Percentiles rank a stretch among this genome's conserved stretches.
These are phyloP conservation scores for Drosophila pallidifrons DNA, from an alignment of 1,140 invertebrate species.

Conservation along the genomic window DNA sequence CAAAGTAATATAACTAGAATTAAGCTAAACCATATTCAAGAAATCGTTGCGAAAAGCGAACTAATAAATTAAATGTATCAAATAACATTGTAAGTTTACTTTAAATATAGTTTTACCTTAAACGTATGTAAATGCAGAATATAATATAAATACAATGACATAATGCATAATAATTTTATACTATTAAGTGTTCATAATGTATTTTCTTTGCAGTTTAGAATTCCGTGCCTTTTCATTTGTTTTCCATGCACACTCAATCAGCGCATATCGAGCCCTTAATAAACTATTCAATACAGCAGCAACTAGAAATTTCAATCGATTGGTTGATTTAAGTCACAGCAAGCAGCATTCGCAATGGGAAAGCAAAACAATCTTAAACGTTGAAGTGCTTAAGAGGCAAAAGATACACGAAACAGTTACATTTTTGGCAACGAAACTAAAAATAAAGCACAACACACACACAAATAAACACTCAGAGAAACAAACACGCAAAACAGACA, in stretches of 20 bases:
- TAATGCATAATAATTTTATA: no score
- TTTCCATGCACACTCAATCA: neutral
- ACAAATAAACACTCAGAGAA: conserved; percentile 29
- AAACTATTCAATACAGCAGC: conserved; percentile 4
- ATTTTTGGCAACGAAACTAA: conserved; percentile 56
- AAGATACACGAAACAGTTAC: conserved; percentile 46
- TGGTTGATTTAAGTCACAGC: conserved; percentile 29
- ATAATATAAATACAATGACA: no score
- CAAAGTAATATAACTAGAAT: no score
- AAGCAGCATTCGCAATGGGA: neutral
- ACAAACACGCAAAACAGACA: conserved; percentile 46
- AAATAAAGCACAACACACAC: conserved; percentile 47
- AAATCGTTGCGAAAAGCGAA: no score
- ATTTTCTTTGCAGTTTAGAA: no score
- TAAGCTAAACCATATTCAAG: no score
- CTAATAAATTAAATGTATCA: no score
- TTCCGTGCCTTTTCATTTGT: no score
- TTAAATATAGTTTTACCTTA: no score
- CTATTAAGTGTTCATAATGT: no score
- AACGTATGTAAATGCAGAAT: no score
- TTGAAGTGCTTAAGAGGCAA: conserved; percentile 35
- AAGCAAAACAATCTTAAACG: conserved; percentile 35
- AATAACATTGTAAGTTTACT: no score
- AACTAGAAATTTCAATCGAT: conserved; percentile 34
- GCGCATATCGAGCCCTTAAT: neutral